Evolutionary conservation across 1,140 invertebrate genomes (phyloP).

Genomic region (Aporrectodea caliginosa): DNA sequence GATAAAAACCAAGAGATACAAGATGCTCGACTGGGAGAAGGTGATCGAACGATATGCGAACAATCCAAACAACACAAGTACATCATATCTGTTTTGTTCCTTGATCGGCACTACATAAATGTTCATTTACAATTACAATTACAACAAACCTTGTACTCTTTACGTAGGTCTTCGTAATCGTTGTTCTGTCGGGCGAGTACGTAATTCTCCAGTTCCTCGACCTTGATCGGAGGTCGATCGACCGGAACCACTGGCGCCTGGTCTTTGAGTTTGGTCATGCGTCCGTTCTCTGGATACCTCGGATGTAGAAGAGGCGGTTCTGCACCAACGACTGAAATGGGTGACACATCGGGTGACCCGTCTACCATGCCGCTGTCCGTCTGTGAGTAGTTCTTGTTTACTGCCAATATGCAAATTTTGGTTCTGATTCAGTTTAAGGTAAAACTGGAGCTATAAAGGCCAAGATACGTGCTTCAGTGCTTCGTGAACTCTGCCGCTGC

Average conservation of each 20-base stretch:
- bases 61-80: no score
- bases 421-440: no score
- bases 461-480: no score
- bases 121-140: no score
- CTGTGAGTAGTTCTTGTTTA: background rate
- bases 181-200: constrained; percentile 17
- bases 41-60: no score
- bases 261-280: background rate
- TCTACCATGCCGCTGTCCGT: background rate
- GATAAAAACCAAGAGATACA: no score
- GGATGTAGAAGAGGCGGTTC: constrained; percentile 16
- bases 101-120: no score
- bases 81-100: no score
- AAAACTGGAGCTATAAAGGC: no score
- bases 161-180: constrained; percentile 23
- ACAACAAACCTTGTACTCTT: constrained; percentile 31
- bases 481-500: no score
- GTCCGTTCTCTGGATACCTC: background rate
- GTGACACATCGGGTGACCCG: background rate
- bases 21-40: no score
- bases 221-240: constrained; percentile 19
- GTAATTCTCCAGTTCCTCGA: constrained; percentile 27
- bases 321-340: background rate
- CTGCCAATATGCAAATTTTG: background rate
- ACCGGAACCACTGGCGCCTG: constrained; percentile 1